Conservation (phyloP, 2,888 invertebrate species). For the Hoplodrina ambigua region DNA sequence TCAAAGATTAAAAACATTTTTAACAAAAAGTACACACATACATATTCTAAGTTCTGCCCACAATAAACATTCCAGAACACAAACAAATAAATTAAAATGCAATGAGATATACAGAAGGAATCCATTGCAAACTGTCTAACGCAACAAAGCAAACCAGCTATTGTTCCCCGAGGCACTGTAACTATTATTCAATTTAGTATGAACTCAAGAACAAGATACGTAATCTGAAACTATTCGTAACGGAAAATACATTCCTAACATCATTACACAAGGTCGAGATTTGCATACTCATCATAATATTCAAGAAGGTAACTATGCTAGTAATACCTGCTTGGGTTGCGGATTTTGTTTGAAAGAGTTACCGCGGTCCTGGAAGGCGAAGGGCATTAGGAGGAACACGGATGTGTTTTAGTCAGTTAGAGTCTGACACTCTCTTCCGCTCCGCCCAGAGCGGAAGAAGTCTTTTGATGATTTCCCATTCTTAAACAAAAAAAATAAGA, state of each 20-base stretch:
- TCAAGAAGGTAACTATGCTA: too few relatives aligned
- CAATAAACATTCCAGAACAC: slow-evolving; percentile 1
- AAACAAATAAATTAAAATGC: slow-evolving; percentile 29
- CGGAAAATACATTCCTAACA: background rate
- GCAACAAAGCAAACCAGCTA: slow-evolving; percentile 51
- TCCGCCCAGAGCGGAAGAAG: too few relatives aligned
- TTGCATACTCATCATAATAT: too few relatives aligned
- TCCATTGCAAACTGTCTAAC: slow-evolving; percentile 41
- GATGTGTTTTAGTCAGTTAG: too few relatives aligned
- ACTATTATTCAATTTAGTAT: slow-evolving; percentile 63
- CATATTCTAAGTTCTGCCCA: background rate
- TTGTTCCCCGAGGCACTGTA: slow-evolving; percentile 54
- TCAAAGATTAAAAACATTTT: background rate
- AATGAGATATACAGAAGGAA: slow-evolving; percentile 38
- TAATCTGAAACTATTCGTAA: slow-evolving; percentile 49
- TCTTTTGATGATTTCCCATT: too few relatives aligned
- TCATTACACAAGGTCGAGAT: too few relatives aligned
- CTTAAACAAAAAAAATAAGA: too few relatives aligned
- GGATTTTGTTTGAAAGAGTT: too few relatives aligned
- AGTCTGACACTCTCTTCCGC: too few relatives aligned
- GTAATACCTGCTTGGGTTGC: too few relatives aligned
- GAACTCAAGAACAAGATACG: slow-evolving; percentile 49
- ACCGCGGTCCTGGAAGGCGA: too few relatives aligned
- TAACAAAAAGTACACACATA: background rate
- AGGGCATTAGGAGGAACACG: too few relatives aligned